Evolutionary conservation across 2,797 vertebrate genomes (phyloP).

Genomic region (Galagoides demidoff): DNA sequence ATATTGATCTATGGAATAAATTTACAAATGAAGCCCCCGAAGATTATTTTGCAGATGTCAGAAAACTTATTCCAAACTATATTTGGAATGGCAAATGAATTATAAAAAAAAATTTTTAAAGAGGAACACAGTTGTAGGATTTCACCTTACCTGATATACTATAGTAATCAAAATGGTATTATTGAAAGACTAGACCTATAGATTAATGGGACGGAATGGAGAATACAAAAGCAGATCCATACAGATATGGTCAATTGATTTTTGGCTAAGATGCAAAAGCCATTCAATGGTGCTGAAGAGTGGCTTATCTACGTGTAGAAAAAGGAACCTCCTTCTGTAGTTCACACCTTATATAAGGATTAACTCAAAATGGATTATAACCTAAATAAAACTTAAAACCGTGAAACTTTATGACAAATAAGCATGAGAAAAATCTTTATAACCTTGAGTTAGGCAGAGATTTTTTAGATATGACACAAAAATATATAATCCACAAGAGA

Average conservation of each 20-base stretch:
- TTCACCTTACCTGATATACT: background rate
- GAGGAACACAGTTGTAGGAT: background rate
- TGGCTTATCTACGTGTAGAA: background rate
- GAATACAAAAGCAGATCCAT: background rate
- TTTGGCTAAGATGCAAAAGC: too few relatives aligned
- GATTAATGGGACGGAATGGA: background rate
- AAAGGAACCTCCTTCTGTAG: background rate
- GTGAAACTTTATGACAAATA: background rate
- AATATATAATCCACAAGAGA: background rate
- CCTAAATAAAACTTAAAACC: background rate
- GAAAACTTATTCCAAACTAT: background rate
- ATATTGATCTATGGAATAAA: background rate
- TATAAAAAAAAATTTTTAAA: background rate
- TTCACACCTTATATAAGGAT: background rate
- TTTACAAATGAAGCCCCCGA: background rate
- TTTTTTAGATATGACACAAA: background rate
- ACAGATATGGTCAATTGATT: background rate
- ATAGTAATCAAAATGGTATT: background rate
- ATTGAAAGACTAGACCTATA: background rate
- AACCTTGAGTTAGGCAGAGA: background rate
- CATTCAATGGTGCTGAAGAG: background rate
- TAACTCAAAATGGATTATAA: background rate
- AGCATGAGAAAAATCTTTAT: background rate
- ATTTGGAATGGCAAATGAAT: background rate
- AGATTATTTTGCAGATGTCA: background rate